Conservation (phyloP, 2,888 invertebrate species). For the Caenorhabditis doughertyi region DNA sequence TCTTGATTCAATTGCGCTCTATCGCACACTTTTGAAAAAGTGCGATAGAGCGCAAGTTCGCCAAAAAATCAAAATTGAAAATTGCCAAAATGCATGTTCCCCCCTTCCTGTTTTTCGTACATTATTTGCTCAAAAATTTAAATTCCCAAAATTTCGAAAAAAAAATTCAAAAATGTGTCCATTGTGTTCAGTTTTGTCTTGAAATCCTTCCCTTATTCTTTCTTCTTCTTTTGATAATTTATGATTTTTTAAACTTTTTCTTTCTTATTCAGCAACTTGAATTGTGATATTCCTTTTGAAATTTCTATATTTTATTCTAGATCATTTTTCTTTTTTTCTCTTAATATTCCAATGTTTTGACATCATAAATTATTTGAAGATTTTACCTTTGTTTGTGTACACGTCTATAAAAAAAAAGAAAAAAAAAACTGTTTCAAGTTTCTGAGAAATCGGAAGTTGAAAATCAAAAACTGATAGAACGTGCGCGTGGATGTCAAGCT, state of each 20-base stretch:
- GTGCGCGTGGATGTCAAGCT: no score
- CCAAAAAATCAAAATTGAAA: not conserved
- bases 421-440: no score
- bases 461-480: not conserved
- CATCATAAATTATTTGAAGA: constrained; percentile 54
- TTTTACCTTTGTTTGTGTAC: constrained; percentile 59
- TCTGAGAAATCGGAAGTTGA: no score
- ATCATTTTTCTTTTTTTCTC: constrained; percentile 4
- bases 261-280: constrained; percentile 7
- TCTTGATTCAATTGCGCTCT: no score
- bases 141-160: not conserved
- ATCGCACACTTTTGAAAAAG: no score
- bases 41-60: not conserved
- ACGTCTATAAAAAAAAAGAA: constrained; percentile 21
- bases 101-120: constrained; percentile 36
- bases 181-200: constrained; percentile 48
- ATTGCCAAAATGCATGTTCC: constrained; percentile 59
- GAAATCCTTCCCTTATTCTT: constrained; percentile 7
- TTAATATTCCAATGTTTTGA: not conserved
- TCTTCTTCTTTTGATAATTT: constrained; percentile 37
- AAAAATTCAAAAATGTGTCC: constrained; percentile 39
- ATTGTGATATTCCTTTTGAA: constrained; percentile 4
- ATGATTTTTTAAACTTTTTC: constrained; percentile 22
- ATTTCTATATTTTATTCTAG: constrained; percentile 20
- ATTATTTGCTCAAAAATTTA: constrained; percentile 57